These are phyloP conservation scores for Mamestra brassicae DNA, from an alignment of 2,888 invertebrate species.

Conservation along the genomic window DNA sequence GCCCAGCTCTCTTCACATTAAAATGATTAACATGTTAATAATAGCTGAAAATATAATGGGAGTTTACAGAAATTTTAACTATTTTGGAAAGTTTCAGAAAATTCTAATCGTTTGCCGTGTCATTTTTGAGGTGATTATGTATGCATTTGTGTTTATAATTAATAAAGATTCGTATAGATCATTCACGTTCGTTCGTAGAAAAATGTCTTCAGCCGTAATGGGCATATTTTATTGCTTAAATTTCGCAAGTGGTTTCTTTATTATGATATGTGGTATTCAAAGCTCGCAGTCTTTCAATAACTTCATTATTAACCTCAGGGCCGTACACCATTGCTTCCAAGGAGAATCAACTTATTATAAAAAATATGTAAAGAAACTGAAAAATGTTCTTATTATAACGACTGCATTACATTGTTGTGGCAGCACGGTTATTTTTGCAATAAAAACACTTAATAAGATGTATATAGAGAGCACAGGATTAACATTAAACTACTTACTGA, in stretches of 20 bases:
- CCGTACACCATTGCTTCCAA: not conserved
- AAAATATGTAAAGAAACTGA: slow-evolving; percentile 7
- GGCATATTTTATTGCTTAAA: slow-evolving; percentile 1
- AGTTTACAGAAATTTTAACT: slow-evolving; percentile 23
- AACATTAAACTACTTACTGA: slow-evolving; percentile 4
- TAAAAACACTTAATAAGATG: slow-evolving; percentile 2
- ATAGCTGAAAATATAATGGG: slow-evolving; percentile 24
- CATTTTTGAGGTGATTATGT: slow-evolving; percentile 14
- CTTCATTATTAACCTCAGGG: not conserved
- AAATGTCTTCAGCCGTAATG: not conserved
- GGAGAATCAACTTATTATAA: not conserved
- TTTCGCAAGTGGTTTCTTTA: slow-evolving; percentile 12
- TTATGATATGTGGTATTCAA: not conserved
- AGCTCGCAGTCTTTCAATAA: slow-evolving; percentile 9
- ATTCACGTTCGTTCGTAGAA: not conserved
- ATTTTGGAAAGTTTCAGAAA: not conserved
- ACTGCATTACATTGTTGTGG: not conserved
- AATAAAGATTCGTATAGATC: slow-evolving; percentile 2
- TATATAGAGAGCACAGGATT: slow-evolving; percentile 4
- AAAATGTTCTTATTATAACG: not conserved
- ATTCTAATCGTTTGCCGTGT: slow-evolving; percentile 13
- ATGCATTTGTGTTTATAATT: not conserved
- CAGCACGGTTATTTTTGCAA: not conserved
- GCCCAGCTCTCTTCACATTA: not conserved
- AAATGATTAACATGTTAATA: slow-evolving; percentile 30